Conservation (phyloP, 2,113 vertebrate species). For the Arizona elegans region DNA sequence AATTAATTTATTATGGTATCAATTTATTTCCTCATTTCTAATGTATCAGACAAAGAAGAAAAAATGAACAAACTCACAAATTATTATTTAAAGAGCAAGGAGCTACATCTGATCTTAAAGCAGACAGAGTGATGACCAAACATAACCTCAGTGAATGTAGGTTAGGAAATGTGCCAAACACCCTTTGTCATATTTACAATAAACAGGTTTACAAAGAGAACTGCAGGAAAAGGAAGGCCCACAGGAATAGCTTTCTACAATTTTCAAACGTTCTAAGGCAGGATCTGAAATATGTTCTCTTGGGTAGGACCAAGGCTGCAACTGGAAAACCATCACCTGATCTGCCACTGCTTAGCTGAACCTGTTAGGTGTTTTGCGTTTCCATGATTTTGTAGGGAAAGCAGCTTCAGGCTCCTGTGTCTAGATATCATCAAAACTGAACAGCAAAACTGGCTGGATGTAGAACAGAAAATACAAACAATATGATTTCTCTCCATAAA, state of each 20-base stretch:
- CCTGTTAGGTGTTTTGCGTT: not conserved
- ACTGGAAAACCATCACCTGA: not conserved
- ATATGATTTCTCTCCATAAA: not conserved
- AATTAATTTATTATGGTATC: not conserved
- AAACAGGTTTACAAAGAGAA: not conserved
- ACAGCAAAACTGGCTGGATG: not conserved
- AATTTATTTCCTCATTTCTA: not conserved
- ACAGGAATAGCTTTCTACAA: not conserved
- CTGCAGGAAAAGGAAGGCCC: not conserved
- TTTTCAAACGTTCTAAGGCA: not conserved
- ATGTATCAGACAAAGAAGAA: not conserved
- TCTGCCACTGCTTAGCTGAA: not conserved
- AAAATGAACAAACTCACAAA: not conserved
- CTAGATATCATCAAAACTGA: not conserved
- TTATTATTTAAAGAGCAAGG: not conserved
- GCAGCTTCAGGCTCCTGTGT: not conserved
- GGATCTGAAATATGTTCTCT: not conserved
- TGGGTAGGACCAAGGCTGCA: no score
- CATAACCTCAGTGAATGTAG: not conserved
- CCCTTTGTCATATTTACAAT: not conserved
- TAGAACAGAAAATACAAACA: not conserved
- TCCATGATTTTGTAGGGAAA: not conserved
- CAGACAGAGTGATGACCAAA: not conserved
- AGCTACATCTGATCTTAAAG: not conserved
- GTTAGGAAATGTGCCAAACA: not conserved